Conservation (phyloP, 35 echinoderm and acorn worm species). For the Anneissia japonica region DNA sequence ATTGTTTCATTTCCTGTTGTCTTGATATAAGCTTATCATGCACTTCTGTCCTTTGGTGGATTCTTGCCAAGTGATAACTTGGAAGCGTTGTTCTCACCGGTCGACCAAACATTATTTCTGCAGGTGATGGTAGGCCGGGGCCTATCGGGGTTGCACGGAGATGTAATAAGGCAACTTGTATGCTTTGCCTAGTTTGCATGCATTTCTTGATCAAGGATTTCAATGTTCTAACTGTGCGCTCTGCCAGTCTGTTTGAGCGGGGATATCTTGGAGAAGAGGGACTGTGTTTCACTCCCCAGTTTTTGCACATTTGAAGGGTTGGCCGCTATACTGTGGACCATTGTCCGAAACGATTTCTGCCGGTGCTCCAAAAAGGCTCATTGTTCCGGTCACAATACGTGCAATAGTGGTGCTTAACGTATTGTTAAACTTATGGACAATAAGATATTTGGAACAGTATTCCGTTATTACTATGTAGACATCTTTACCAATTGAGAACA, state of each 20-base stretch:
- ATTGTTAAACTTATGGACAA: constrained; percentile 23
- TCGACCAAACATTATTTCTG: constrained; percentile 42
- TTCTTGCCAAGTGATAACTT: too few relatives aligned
- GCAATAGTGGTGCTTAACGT: constrained; percentile 44
- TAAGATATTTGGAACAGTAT: constrained; percentile 57
- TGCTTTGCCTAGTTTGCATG: constrained; percentile 35
- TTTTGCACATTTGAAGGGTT: constrained; percentile 45
- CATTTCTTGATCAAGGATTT: constrained; percentile 57
- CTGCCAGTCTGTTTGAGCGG: constrained; percentile 38
- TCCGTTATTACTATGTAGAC: constrained; percentile 43
- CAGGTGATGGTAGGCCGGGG: constrained; percentile 29
- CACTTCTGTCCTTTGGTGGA: too few relatives aligned
- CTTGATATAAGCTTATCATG: too few relatives aligned
- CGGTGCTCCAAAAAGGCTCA: constrained; percentile 50
- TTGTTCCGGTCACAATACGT: constrained; percentile 4
- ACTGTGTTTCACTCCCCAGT: constrained; percentile 48
- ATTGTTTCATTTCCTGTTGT: too few relatives aligned
- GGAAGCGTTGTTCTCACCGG: constrained; percentile 35
- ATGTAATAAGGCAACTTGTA: constrained; percentile 35
- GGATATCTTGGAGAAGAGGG: constrained; percentile 52
- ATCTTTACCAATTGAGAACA: constrained; percentile 6
- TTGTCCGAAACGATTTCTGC: constrained; percentile 52
- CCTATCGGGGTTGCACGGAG: constrained; percentile 36
- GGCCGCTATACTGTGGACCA: constrained; percentile 40
- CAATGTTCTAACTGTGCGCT: constrained; percentile 45